Evolutionary conservation across 1,140 invertebrate genomes (phyloP), one percentile per base, ranked within the genome.

Genomic region (Leptopilina boulardi): DNA sequence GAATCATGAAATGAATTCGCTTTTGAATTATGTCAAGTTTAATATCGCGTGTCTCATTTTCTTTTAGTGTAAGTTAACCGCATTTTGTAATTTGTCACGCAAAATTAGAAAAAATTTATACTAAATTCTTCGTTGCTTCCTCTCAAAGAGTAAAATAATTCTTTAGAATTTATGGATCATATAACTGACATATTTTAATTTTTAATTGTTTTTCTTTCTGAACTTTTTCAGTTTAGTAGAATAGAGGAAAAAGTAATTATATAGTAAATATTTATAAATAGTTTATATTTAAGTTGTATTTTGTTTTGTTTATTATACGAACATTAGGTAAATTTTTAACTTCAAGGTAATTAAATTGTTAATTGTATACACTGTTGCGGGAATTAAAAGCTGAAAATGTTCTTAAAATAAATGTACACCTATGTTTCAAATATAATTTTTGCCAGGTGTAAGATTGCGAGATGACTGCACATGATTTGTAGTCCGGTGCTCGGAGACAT

Each of bases 1-100:
- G 13, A n/a, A 34, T 66, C 26, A n/a, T 30, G 13, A 66, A 66
- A 66, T 66, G 26, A 30, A 66, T n/a, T 30, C 0, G 59, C 26
- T 34, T 26, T 66, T 66, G 15, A n/a, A 66, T 34, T 15, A 13
- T 5, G 11, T 66, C 26, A 66, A 30, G 23, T 34, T 66, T 66
- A 66, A 66, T 26, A 66, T 66, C 23, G 59, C 59, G 59, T 66
- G 59, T n/a, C 10, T n/a, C 6, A 51, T 18, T 51, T 51, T 51
- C 18, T 2, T 18, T 51, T 51, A 8, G 47, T 51, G n/a, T 66
- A 15, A 34, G 13, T 34, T 66, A 30, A 66, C 59, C 26, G 59
- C 59, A 66, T 66, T 66, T 30, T 30, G 23, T 30, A 66, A 66
- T 23, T 26, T 15, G 26, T 66, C 26, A 66, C 59, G 23, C 26